Conservation (phyloP, 2,797 vertebrate genomes). For the Gallinago solitaria region DNA sequence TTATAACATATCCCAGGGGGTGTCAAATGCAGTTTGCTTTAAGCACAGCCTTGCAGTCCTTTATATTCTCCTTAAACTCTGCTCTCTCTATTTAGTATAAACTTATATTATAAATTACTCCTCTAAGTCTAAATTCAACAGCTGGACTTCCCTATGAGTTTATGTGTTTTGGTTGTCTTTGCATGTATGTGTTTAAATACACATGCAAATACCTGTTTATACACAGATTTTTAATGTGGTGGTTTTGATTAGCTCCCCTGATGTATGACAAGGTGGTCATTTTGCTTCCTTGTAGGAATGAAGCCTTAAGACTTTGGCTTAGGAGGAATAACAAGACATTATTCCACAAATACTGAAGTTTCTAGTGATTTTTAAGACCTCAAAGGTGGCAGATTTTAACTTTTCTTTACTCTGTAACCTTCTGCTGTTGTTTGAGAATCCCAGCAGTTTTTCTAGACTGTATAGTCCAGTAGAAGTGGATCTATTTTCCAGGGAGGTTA, state of each 20-base stretch:
- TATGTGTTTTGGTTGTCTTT: neutral
- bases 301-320: neutral
- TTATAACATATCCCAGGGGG: neutral
- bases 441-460: neutral
- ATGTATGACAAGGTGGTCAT: neutral
- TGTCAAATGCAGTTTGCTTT: neutral
- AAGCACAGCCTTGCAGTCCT: neutral
- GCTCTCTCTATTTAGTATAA: neutral
- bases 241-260: rapidly evolving
- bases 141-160: neutral
- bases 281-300: neutral
- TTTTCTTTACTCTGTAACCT: neutral
- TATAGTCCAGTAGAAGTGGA: neutral
- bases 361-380: neutral
- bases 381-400: neutral
- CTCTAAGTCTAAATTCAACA: neutral
- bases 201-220: neutral
- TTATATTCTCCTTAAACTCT: neutral
- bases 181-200: neutral
- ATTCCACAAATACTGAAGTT: neutral
- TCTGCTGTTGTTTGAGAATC: neutral
- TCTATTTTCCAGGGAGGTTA: neutral
- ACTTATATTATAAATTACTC: neutral
- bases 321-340: neutral
- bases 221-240: neutral